phyloP scores from a whole-genome alignment of 37 sponge, comb jelly and placozoan species.

The Chondrilla cf. caribensis region DNA sequence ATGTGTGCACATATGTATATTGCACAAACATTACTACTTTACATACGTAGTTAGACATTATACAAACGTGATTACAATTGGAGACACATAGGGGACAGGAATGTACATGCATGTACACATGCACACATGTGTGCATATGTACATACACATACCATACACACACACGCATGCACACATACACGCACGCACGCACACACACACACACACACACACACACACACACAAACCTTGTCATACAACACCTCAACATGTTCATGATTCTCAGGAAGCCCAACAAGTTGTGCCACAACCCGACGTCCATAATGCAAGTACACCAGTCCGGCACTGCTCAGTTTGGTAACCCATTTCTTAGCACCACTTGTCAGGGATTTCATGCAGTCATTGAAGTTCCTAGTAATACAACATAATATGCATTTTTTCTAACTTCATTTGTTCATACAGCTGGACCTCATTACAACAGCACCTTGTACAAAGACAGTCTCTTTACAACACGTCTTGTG shows the following conservation, averaged over 20 bases:
- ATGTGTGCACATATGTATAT: no score
- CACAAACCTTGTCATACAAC: slow-evolving; percentile 32
- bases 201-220: background rate
- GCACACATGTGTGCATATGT: no score
- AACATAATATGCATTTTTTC: background rate
- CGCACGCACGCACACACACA: no score
- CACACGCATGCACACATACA: no score
- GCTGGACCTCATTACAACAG: background rate
- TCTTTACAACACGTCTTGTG: no score
- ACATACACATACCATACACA: no score
- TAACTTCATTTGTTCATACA: background rate
- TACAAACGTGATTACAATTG: no score
- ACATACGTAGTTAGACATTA: no score
- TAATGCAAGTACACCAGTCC: slow-evolving; percentile 90
- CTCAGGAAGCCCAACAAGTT: background rate
- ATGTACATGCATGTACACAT: no score
- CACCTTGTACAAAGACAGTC: no score
- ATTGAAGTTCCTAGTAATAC: slow-evolving; percentile 77
- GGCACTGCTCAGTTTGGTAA: slow-evolving; percentile 94
- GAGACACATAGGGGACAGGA: no score
- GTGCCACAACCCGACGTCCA: slow-evolving; percentile 66
- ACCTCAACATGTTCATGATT: slow-evolving; percentile 6
- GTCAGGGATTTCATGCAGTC: slow-evolving; percentile 75
- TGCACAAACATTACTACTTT: no score
- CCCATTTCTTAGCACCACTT: slow-evolving; percentile 56